A percentile compares a stretch with the other conserved stretches of the same genome.
phyloP scores from a whole-genome alignment of 2,113 vertebrate species.

The Sceloporus undulatus region DNA sequence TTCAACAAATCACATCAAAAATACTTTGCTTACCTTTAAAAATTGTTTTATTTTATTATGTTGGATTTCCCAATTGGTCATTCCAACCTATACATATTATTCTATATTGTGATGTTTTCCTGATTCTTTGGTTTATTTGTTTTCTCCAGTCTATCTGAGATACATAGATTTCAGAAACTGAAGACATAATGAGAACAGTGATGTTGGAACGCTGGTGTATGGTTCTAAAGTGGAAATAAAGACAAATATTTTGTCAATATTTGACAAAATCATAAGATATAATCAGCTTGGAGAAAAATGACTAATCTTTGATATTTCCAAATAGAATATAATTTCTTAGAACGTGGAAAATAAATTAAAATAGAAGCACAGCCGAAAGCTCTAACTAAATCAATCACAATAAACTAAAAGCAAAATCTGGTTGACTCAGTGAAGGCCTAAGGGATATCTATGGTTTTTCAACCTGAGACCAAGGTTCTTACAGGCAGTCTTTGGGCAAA shows the following conservation, averaged over 20 bases:
- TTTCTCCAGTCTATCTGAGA: constrained; percentile 32
- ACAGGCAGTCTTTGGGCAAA: constrained; percentile 19
- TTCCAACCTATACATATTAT: background rate
- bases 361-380: background rate
- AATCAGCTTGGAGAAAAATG: background rate
- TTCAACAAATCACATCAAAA: background rate
- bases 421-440: background rate
- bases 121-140: constrained; percentile 4
- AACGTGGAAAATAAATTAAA: background rate
- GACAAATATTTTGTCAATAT: background rate
- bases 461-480: accelerated
- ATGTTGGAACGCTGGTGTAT: background rate
- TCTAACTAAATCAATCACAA: background rate
- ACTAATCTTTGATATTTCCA: background rate
- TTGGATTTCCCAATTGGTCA: background rate
- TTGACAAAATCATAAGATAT: background rate
- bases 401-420: constrained; percentile 20
- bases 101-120: constrained; percentile 12
- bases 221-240: background rate
- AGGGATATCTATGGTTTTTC: background rate
- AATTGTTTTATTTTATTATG: constrained; percentile 1
- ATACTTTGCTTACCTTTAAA: background rate
- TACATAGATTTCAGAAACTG: constrained; percentile 27
- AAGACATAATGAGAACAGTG: background rate
- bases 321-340: background rate